Base-by-base conservation (phyloP, 2,797 vertebrate species). In the Acrossocheilus wenchowensis region DNA sequence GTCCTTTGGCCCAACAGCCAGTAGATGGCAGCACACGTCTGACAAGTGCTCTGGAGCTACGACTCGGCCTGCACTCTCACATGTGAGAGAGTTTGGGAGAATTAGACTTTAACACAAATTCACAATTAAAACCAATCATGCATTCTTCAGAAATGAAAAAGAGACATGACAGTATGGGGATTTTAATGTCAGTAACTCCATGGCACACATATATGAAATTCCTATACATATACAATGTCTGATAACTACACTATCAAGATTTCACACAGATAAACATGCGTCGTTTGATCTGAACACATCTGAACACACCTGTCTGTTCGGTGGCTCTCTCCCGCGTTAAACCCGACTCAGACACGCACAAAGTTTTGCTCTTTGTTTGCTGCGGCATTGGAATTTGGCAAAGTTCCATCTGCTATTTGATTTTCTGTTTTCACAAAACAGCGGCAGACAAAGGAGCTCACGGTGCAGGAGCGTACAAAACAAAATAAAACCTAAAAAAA, bases 11-110 rank as follows among this genome's bases (percentile, higher is more conserved):
- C n/a, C 68, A 75, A 77, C 19, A 86, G 74, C 94, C 95, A 96
- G 93, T 89, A 96, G 95, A 95, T 96, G 95, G 95, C 94, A 94
- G 94, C 94, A 95, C 93, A 86, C 91, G 90, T 93, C 95, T 95
- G 92, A 69, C 74, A 93, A 93, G 84, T 86, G 83, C 48, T 88
- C 87, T 88, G 87, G 8, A 21, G 21, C 10, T 43, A 30, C 21
- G 1, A 41, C 34, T 52, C 17, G 36, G 11, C 83, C 4, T 1
- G 50, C 39, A 68, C 41, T 30, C 15, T 21, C 54, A 30, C 48
- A 6, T 39, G 36, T 39, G 36, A 39, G 36, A 39, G 36, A 39
- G 36, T 39, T 39, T 3, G 3, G 36, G 36, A 39, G 36, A 39
- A 39, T 39, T 39, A 39, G 36, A 39, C 69, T 45, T 30, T 0